These are phyloP conservation scores for Pogonognathellus flavescens DNA, from an alignment of 1,140 invertebrate genomes.

Conservation along the genomic window DNA sequence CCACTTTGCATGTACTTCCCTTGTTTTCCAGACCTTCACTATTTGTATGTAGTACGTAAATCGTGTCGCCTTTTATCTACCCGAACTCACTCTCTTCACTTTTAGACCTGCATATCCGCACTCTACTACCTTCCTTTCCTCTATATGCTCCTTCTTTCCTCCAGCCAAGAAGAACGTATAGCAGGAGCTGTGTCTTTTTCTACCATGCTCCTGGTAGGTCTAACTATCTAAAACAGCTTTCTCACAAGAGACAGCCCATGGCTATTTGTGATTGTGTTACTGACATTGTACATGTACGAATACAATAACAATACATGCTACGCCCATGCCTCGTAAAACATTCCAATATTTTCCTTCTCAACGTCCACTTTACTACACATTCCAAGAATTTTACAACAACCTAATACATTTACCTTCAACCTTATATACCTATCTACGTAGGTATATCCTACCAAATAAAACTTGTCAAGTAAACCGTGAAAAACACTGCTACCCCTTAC, in stretches of 20 bases:
- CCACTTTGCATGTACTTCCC: not conserved
- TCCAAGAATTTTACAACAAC: not conserved
- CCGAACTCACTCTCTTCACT: not conserved
- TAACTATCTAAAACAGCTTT: slow-evolving; percentile 10
- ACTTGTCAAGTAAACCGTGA: too few species aligned
- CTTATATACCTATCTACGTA: not conserved
- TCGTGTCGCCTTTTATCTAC: not conserved
- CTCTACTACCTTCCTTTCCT: not conserved
- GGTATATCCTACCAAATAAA: too few species aligned
- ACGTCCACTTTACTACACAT: not conserved
- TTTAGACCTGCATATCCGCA: not conserved
- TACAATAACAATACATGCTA: slow-evolving; percentile 33
- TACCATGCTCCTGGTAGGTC: not conserved
- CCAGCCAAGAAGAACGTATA: not conserved
- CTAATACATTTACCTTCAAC: not conserved
- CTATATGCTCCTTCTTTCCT: not conserved
- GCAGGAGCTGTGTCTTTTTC: not conserved
- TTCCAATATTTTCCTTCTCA: slow-evolving; percentile 15
- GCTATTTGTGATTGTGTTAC: slow-evolving; percentile 39
- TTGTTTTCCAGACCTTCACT: not conserved
- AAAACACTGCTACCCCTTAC: too few species aligned
- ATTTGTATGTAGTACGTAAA: not conserved
- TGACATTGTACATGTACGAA: slow-evolving; percentile 35
- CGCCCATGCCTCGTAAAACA: not conserved
- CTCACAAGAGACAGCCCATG: slow-evolving; percentile 32